Percentiles rank a stretch among this genome's conserved stretches.
phyloP scores from a whole-genome alignment of 2,113 vertebrate genomes.

The Donacobius atricapilla region DNA sequence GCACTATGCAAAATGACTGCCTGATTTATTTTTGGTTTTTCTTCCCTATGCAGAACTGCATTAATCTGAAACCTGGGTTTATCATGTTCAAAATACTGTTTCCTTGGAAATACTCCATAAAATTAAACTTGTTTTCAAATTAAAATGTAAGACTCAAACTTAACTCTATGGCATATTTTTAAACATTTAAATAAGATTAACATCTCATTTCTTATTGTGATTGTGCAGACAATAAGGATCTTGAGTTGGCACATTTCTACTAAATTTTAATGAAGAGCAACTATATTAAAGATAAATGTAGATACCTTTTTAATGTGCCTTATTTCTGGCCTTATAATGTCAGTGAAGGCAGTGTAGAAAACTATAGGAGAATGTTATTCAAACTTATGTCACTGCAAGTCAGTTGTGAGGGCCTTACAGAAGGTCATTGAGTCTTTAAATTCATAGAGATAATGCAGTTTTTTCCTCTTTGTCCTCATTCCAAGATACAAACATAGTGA shows the following conservation, averaged over 20 bases:
- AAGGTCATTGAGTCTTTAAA: not conserved
- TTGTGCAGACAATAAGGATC: conserved; percentile 21
- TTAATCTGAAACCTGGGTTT: conserved; percentile 3
- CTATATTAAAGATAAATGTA: not conserved
- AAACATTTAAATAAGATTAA: conserved; percentile 40
- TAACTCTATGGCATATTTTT: conserved; percentile 50
- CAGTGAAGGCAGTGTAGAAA: not conserved
- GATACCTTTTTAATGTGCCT: not conserved
- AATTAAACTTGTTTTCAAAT: conserved; percentile 48
- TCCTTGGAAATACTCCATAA: conserved; percentile 45
- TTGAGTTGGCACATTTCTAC: not conserved
- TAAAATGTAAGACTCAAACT: not conserved
- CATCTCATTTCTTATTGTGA: conserved; percentile 26
- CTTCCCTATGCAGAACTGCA: not conserved
- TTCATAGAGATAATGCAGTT: not conserved
- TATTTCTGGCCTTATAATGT: not conserved
- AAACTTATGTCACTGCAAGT: not conserved
- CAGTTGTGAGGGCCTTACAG: not conserved
- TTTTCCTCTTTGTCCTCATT: not conserved
- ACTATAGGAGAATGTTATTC: not conserved
- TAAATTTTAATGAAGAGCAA: not conserved
- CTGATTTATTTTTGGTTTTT: not conserved
- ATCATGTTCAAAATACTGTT: conserved; percentile 30
- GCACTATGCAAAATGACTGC: not conserved
- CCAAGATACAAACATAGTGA: not conserved